Conservation (phyloP, 2,113 vertebrate species). For the Cottus gobio region DNA sequence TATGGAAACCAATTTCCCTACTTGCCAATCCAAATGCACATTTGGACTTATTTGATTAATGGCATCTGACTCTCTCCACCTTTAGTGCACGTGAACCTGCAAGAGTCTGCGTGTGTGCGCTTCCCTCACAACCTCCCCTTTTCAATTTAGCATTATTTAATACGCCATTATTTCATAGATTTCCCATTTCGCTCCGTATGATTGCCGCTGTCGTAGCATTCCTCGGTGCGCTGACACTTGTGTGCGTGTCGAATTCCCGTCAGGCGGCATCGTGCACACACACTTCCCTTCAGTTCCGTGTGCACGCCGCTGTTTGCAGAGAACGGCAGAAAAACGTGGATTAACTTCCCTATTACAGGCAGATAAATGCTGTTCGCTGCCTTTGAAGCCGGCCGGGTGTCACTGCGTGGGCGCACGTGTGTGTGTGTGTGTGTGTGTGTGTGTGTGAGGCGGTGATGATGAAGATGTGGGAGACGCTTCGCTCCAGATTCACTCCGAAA, state of each 20-base stretch:
- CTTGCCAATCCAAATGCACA: slow-evolving; percentile 34
- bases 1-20: slow-evolving; percentile 4
- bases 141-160: slow-evolving; percentile 42
- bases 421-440: slow-evolving; percentile 16
- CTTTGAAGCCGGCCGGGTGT: slow-evolving; percentile 27
- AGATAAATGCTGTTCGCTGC: slow-evolving; percentile 43
- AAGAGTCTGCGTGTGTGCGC: background rate
- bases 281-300: slow-evolving; percentile 3
- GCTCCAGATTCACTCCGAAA: slow-evolving; percentile 53
- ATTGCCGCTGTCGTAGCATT: slow-evolving; percentile 36
- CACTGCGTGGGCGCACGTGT: slow-evolving; percentile 5
- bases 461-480: slow-evolving; percentile 64
- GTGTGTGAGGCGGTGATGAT: slow-evolving; percentile 59
- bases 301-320: background rate
- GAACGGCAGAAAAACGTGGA: slow-evolving; percentile 19
- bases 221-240: slow-evolving; percentile 26
- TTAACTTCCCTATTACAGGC: slow-evolving; percentile 61
- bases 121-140: slow-evolving; percentile 13
- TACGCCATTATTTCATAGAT: slow-evolving; percentile 26
- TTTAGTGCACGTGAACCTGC: background rate
- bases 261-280: slow-evolving; percentile 25
- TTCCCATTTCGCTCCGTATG: slow-evolving; percentile 21
- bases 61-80: background rate
- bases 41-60: slow-evolving; percentile 41
- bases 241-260: slow-evolving; percentile 57